Evolutionary conservation across 1,140 invertebrate species (phyloP), one percentile per base, ranked within the genome.

Genomic region (Drosophila sp.): DNA sequence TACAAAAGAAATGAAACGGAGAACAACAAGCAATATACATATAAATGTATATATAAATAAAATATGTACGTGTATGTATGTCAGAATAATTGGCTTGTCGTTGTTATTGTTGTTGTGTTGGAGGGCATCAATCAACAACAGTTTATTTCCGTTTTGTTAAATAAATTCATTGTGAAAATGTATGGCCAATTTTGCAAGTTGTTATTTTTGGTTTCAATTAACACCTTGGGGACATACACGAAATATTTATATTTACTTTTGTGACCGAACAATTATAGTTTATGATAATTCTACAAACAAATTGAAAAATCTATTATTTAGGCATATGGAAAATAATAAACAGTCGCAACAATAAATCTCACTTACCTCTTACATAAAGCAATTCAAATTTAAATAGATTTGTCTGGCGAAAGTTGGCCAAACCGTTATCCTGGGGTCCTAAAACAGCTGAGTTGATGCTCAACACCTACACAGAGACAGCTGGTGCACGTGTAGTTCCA

Each of bases 401-500:
- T 50, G 8, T 50, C n/a, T 25, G 10, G 7, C 10, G 23, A 50
- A 7, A 10, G 7, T 50, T 50, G 25, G 35, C 7, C 27, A 0
- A 27, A 50, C 55, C 7, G 38, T 47, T 40, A 33, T 76, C 58
- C 60, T 33, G 66, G 33, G 47, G 25, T 60, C n/a, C 23, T 58
- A 70, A 50, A 58, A 58, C 55, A 50, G 32, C 7, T 10, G 30
- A 38, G 54, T 66, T 72, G 83, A 84, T 74, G 38, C 81, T 78
- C 68, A 82, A 79, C 83, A 69, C 65, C 68, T 57, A 66, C 60
- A 66, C 69, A 38, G 58, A 44, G 69, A 79, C 82, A 86, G 83
- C 83, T 86, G 83, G 70, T 76, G 84, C 72, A 72, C 70, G 67
- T 84, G 66, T 84, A 63, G 54, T 56, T 56, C 29, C 32, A 56